Evolutionary conservation across 2,113 vertebrate species (phyloP).

Genomic region (Alosa alosa): DNA sequence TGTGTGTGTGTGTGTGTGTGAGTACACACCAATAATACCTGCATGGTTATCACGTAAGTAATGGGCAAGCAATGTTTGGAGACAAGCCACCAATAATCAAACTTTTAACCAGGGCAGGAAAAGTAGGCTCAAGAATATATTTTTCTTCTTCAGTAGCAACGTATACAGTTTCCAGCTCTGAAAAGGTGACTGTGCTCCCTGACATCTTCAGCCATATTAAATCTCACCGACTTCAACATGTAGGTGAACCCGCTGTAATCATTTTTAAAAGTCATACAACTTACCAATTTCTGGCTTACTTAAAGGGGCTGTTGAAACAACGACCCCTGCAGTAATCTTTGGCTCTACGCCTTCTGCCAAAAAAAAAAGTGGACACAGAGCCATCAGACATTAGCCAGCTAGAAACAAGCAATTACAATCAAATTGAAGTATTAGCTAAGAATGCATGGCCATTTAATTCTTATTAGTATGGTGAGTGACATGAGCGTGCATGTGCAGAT

Average conservation of each 20-base stretch:
- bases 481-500: not conserved
- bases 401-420: not conserved
- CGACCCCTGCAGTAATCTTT: not conserved
- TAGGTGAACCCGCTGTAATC: not conserved
- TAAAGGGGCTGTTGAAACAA: not conserved
- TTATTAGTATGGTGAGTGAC: not conserved
- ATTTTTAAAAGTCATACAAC: not conserved
- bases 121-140: not conserved
- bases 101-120: not conserved
- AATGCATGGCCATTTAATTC: not conserved
- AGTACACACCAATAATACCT: not conserved
- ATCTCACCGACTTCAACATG: not conserved
- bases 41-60: not conserved
- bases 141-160: not conserved
- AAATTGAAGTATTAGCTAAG: not conserved
- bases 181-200: not conserved
- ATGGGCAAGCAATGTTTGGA: too few relatives aligned
- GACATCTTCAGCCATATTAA: not conserved
- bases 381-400: not conserved
- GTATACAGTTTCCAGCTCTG: not conserved
- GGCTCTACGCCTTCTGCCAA: slow-evolving; percentile 6
- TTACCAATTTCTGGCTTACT: slow-evolving; percentile 9
- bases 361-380: not conserved
- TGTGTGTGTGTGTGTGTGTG: too few relatives aligned
- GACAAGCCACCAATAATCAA: not conserved